These are phyloP conservation scores for Diachasma alloeum DNA, from an alignment of 1,140 invertebrate genomes.

Conservation along the genomic window DNA sequence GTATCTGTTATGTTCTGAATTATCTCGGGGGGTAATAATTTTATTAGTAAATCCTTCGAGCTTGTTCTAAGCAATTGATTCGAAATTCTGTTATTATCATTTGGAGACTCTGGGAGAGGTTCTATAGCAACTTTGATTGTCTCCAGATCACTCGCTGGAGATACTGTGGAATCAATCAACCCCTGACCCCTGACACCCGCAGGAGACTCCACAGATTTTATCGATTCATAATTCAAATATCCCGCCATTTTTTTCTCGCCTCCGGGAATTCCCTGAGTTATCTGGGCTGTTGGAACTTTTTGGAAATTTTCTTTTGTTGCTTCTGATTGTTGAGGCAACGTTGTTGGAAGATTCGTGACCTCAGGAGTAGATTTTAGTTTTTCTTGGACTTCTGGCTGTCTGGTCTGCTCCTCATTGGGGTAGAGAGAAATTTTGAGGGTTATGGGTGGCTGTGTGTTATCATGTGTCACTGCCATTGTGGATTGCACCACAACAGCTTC, in stretches of 20 bases:
- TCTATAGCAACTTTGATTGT: not conserved
- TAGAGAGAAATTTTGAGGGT: not conserved
- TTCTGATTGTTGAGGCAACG: not conserved
- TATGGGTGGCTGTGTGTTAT: not conserved
- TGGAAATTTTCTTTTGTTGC: not conserved
- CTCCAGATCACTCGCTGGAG: not conserved
- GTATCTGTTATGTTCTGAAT: constrained; percentile 24
- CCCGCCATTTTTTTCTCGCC: not conserved
- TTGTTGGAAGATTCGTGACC: not conserved
- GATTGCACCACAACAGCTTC: not conserved
- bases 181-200: not conserved
- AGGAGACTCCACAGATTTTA: not conserved
- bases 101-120: not conserved
- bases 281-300: not conserved
- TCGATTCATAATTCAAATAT: not conserved
- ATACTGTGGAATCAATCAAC: not conserved
- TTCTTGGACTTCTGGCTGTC: not conserved
- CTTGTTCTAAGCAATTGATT: constrained; percentile 6
- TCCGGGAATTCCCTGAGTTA: not conserved
- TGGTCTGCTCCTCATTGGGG: not conserved
- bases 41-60: constrained; percentile 25
- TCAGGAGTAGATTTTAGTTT: not conserved
- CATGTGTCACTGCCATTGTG: not conserved
- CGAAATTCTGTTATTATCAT: not conserved
- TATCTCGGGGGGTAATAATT: constrained; percentile 21